Evolutionary conservation across 2,888 invertebrate genomes (phyloP).

Genomic region (Brachycybe producta): DNA sequence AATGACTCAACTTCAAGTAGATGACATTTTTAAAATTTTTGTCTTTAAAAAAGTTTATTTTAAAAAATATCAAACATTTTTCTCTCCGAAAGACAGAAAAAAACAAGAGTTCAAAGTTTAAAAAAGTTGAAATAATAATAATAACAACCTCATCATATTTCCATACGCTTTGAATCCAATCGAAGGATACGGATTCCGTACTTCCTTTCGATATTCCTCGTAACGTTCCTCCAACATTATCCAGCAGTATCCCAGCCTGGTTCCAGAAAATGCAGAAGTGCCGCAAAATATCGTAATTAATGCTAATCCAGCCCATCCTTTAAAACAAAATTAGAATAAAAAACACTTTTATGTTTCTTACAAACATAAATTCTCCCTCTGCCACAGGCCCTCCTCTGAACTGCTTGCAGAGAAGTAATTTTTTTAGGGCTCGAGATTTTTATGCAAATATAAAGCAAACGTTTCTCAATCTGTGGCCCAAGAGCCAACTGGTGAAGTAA

Average conservation of each 20-base stretch:
- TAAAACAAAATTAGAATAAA: conserved; percentile 22
- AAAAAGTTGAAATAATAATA: too few relatives aligned
- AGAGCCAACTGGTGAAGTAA: neutral
- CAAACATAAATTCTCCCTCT: neutral
- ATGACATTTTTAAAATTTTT: too few relatives aligned
- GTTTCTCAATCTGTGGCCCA: too few relatives aligned
- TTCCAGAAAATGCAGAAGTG: conserved; percentile 51
- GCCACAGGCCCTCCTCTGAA: neutral
- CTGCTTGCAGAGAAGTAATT: too few relatives aligned
- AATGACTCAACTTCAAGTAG: too few relatives aligned
- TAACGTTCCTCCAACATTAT: conserved; percentile 51
- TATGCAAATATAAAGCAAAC: too few relatives aligned
- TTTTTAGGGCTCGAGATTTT: too few relatives aligned
- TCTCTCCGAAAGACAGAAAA: too few relatives aligned
- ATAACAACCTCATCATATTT: conserved; percentile 28
- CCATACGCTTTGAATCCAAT: conserved; percentile 52
- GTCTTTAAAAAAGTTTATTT: too few relatives aligned
- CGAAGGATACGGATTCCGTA: conserved; percentile 53
- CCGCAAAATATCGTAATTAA: conserved; percentile 46
- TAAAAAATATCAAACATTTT: too few relatives aligned
- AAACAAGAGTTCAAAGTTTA: too few relatives aligned
- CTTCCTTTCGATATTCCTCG: conserved; percentile 40
- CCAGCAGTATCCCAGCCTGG: conserved; percentile 54
- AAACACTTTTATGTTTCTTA: neutral
- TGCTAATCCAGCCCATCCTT: conserved; percentile 53